Base-by-base conservation (phyloP, 2,113 vertebrate species). In the Ochotona curzoniae region DNA sequence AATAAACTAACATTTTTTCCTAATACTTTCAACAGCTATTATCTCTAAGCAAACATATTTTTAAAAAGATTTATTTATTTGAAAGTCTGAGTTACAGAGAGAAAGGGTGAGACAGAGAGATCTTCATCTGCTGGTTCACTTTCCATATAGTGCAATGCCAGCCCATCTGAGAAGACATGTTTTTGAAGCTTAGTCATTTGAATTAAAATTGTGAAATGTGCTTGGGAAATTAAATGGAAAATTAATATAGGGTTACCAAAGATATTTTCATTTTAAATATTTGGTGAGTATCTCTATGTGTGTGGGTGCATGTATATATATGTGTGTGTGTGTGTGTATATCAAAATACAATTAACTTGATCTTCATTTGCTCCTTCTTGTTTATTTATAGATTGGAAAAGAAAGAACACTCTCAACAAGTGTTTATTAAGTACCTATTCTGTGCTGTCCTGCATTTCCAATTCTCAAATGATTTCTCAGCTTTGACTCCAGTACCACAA, bases 301-400 rank as follows among this genome's bases (percentile, higher is more conserved):
- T 91, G 44, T 83, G 30, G 8, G n/a, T 90, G 47, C 64, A 54
- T 63, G 38, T 26, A 61, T 74, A 38, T 6, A 15, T 17, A 57
- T 86, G 30, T 83, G 57, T 60, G 51, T 30, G 51, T 81, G 9
- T 47, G 13, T 67, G 12, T 78, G 78, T 20, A 57, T 18, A 57
- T 13, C 14, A 47, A 69, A 23, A 61, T 67, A 32, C 26, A 23
- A 86, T 93, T 85, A 90, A 88, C 35, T 92, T 66, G 85, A 66
- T 92, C 60, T 85, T 95, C 76, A 87, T 84, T 87, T 96, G 38
- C 74, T 17, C 88, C 32, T 87, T 85, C 76, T 95, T 91, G 7
- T 88, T 94, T 93, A 87, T 90, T 94, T 96, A 51, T 97, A 97
- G 91, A 94, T 75, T 88, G 54, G 79, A 88, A 95, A 92, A 90